Evolutionary conservation across 1,140 invertebrate genomes (phyloP).

Genomic region (Drosophila bocqueti): DNA sequence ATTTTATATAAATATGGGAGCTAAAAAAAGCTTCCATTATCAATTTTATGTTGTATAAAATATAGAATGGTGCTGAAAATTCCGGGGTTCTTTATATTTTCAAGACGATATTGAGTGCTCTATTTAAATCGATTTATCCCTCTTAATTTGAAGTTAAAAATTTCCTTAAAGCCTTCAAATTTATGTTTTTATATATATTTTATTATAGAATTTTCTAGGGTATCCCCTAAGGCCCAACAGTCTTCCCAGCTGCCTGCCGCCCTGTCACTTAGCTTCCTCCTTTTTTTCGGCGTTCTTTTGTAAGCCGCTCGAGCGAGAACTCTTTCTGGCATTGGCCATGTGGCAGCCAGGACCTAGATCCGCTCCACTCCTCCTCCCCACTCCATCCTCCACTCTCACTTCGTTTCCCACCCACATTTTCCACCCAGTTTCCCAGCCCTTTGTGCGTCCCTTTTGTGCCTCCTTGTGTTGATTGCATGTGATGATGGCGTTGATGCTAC

Average conservation of each 20-base stretch:
- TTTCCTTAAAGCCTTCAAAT: background rate
- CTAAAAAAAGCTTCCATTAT: too few relatives aligned
- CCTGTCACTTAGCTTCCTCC: conserved; percentile 14
- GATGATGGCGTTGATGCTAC: conserved; percentile 75
- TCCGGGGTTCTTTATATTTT: too few relatives aligned
- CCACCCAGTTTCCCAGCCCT: conserved; percentile 5
- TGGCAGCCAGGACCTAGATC: conserved; percentile 18
- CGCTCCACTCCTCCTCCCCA: background rate
- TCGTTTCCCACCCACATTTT: background rate
- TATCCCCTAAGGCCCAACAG: background rate
- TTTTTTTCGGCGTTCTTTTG: conserved; percentile 30
- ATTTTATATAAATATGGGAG: background rate
- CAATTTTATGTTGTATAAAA: too few relatives aligned
- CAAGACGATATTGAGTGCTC: background rate
- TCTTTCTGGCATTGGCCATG: conserved; percentile 44
- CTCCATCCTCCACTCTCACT: background rate
- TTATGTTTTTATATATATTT: background rate
- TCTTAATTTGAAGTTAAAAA: background rate
- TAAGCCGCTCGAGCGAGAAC: conserved; percentile 24
- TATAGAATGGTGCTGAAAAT: too few relatives aligned
- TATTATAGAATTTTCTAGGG: background rate
- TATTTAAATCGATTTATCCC: background rate
- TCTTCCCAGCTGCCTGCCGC: background rate
- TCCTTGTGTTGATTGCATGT: conserved; percentile 66
- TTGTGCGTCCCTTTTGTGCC: conserved; percentile 9